Percentiles rank a stretch among this genome's conserved stretches.
phyloP scores from a whole-genome alignment of 2,797 vertebrate species.

The Catharus ustulatus region DNA sequence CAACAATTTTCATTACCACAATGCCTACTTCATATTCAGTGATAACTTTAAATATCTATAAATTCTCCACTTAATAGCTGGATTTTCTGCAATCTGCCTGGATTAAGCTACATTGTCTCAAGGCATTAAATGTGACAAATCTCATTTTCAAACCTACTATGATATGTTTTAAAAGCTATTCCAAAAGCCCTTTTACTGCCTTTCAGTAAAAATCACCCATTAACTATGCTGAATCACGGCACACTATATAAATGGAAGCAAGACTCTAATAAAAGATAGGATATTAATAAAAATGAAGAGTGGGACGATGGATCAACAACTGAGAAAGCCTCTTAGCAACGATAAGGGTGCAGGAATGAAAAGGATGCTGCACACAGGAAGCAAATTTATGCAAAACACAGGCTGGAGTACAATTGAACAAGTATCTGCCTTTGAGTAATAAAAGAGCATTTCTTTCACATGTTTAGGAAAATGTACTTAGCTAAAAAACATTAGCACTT shows the following conservation, averaged over 20 bases:
- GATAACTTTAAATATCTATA: not conserved
- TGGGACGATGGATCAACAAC: not conserved
- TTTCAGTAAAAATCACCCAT: not conserved
- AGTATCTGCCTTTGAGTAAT: not conserved
- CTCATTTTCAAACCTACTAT: not conserved
- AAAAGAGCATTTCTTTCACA: not conserved
- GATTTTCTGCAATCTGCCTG: not conserved
- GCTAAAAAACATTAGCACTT: not conserved
- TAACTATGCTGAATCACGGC: not conserved
- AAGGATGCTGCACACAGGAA: not conserved
- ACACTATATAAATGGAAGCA: not conserved
- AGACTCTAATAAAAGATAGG: not conserved
- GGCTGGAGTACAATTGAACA: not conserved
- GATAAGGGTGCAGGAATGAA: not conserved
- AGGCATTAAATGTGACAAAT: not conserved
- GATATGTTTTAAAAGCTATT: not conserved
- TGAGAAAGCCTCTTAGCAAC: not conserved
- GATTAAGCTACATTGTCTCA: not conserved
- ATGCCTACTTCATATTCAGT: not conserved
- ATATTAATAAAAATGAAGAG: conserved; percentile 13
- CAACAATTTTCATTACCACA: not conserved
- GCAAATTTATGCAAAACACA: not conserved
- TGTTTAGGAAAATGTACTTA: not conserved
- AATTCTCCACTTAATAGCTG: not conserved
- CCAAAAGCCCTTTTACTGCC: not conserved